phyloP scores from a whole-genome alignment of 2,888 invertebrate species.

The Caradrina clavipalpis region DNA sequence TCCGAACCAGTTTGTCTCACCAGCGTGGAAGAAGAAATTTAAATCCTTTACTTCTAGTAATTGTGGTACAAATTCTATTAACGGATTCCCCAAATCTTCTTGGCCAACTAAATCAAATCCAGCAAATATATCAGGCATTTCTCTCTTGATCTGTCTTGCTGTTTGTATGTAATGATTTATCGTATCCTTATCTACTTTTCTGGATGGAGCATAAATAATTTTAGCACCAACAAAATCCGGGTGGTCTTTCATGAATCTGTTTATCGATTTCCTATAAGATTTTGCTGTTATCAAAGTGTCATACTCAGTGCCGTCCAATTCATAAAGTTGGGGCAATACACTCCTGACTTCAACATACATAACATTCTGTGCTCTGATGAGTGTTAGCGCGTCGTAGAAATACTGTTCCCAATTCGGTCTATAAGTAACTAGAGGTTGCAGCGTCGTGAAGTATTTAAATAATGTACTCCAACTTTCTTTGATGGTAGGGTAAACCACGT shows the following conservation, averaged over 20 bases:
- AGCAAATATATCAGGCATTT: constrained; percentile 92
- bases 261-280: constrained; percentile 90
- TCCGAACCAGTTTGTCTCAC: constrained; percentile 95
- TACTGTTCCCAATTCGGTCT: constrained; percentile 93
- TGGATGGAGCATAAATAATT: constrained; percentile 92
- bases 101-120: constrained; percentile 96
- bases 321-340: constrained; percentile 92
- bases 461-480: constrained; percentile 92
- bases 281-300: constrained; percentile 90
- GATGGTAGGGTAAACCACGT: constrained; percentile 85
- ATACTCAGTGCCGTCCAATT: constrained; percentile 92
- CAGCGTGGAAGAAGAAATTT: constrained; percentile 95
- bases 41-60: constrained; percentile 89
- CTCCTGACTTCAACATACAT: constrained; percentile 93
- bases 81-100: constrained; percentile 93
- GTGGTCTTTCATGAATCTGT: constrained; percentile 90
- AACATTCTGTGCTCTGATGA: constrained; percentile 92
- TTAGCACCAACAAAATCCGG: constrained; percentile 93
- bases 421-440: constrained; percentile 90
- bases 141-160: constrained; percentile 80
- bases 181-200: constrained; percentile 80
- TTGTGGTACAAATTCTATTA: constrained; percentile 91
- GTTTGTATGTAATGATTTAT: constrained; percentile 85
- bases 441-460: constrained; percentile 88
- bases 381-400: constrained; percentile 92